Base-by-base conservation (phyloP, 2,888 invertebrate genomes). In the Perdita meconis region DNA sequence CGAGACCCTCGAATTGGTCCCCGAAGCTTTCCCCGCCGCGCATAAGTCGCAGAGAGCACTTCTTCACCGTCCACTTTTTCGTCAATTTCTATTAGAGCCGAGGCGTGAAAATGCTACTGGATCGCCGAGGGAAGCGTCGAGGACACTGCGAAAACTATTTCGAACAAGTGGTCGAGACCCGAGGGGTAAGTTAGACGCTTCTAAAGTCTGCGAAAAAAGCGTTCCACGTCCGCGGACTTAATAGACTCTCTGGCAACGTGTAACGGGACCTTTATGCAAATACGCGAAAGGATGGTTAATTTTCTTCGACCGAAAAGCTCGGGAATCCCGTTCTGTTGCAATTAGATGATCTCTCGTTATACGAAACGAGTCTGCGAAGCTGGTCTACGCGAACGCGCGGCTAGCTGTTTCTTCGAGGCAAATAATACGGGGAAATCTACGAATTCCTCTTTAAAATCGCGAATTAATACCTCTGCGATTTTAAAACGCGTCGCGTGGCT, bases 401-500 rank as follows among this genome's bases (percentile, higher is more conserved):
- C 19, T 47, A 3, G 16, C 19, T 2, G 47, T 47, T 19, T 19
- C 22, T 16, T n/a, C 56, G 13, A 42, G 22, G 38, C 22, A n/a
- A 4, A 19, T 16, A 44, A 10, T 5, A 2, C 24, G 22, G 19
- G 13, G n/a, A n/a, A n/a, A n/a, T n/a, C n/a, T n/a, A n/a, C n/a
- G n/a, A n/a, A n/a, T n/a, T n/a, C n/a, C n/a, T n/a, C n/a, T n/a
- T n/a, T n/a, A n/a, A n/a, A n/a, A n/a, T n/a, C 24, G 64, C 42
- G 51, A 63, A 63, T 77, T 81, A 72, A 72, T 65, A 76, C 57
- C 16, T 53, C 40, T 8, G 22, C 42, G 38, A 30, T 61, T 69
- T 61, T 42, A 51, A 60, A 60, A 13, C 36, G 4, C 2, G 6
- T 42, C n/a, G 22, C 53, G 16, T n/a, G 47, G 44, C 2, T 19